phyloP scores from a whole-genome alignment of 2,113 vertebrate genomes.

The Oryzias celebensis region DNA sequence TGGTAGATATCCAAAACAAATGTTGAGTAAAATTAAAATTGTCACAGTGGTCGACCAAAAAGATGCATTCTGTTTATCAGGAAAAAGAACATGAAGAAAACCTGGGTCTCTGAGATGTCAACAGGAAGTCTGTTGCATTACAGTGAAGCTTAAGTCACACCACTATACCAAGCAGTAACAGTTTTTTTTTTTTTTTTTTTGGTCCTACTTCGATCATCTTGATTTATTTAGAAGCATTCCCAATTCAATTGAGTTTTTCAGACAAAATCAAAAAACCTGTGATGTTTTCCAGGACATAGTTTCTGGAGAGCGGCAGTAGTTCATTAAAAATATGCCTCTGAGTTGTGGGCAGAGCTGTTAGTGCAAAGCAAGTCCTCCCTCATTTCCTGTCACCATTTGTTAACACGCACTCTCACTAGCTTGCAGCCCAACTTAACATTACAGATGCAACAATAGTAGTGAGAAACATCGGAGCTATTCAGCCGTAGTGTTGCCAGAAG shows the following conservation, averaged over 20 bases:
- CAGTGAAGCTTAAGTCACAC: not conserved
- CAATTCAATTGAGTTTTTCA: not conserved
- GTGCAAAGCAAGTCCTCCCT: too few relatives aligned
- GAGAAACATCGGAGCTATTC: too few relatives aligned
- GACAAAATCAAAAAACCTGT: not conserved
- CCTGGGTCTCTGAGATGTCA: too few relatives aligned
- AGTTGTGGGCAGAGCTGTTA: too few relatives aligned
- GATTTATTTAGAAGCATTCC: not conserved
- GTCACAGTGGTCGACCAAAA: slow-evolving; percentile 31
- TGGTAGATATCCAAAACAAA: slow-evolving; percentile 45
- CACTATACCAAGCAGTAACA: too few relatives aligned
- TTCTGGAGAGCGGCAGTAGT: not conserved
- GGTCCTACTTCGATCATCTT: not conserved
- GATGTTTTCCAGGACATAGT: not conserved
- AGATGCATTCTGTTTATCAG: slow-evolving; percentile 19
- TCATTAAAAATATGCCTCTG: too few relatives aligned
- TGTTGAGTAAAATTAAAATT: slow-evolving; percentile 43
- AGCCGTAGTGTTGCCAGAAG: too few relatives aligned
- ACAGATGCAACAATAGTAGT: too few relatives aligned
- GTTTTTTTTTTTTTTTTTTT: too few relatives aligned
- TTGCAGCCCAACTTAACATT: too few relatives aligned
- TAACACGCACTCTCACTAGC: too few relatives aligned
- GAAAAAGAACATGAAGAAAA: not conserved
- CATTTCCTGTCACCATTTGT: too few relatives aligned
- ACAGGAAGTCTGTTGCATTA: slow-evolving; percentile 14